Conservation (phyloP, 2,113 vertebrate species). For the Macaca mulatta region DNA sequence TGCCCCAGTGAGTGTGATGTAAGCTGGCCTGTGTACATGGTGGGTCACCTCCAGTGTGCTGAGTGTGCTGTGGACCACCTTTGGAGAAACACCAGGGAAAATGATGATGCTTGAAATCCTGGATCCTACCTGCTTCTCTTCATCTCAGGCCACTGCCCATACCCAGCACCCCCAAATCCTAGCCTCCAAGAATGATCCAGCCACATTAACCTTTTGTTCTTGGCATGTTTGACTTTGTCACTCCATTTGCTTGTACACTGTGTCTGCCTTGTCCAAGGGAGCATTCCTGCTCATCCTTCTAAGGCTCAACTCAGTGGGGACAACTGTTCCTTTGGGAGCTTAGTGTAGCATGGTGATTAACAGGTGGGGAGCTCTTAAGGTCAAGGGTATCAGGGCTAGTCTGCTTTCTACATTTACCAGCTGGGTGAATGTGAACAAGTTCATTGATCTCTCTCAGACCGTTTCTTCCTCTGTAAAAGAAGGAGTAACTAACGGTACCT, state of each 20-base stretch:
- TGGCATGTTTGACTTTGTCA: not conserved
- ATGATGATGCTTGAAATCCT: not conserved
- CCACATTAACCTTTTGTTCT: not conserved
- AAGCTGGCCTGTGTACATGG: too few relatives aligned
- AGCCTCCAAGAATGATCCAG: not conserved
- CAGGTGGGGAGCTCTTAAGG: not conserved
- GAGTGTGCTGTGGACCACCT: too few relatives aligned
- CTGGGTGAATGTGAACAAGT: not conserved
- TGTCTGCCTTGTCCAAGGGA: not conserved
- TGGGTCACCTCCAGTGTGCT: not conserved
- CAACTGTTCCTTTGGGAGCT: too few relatives aligned
- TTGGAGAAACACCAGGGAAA: not conserved
- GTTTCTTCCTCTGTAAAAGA: not conserved
- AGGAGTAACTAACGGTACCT: not conserved
- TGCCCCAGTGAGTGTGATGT: too few relatives aligned
- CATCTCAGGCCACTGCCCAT: not conserved
- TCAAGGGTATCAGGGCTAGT: not conserved
- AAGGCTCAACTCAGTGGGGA: accelerated
- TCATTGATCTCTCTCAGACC: not conserved
- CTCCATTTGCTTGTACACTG: not conserved
- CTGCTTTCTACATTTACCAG: not conserved
- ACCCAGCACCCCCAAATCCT: not conserved
- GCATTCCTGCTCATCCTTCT: not conserved
- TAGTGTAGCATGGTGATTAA: not conserved
- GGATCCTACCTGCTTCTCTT: not conserved